A percentile compares a stretch with the other conserved stretches of the same genome.
Evolutionary conservation across 2,888 invertebrate species (phyloP).

Genomic region (Merodon equestris): DNA sequence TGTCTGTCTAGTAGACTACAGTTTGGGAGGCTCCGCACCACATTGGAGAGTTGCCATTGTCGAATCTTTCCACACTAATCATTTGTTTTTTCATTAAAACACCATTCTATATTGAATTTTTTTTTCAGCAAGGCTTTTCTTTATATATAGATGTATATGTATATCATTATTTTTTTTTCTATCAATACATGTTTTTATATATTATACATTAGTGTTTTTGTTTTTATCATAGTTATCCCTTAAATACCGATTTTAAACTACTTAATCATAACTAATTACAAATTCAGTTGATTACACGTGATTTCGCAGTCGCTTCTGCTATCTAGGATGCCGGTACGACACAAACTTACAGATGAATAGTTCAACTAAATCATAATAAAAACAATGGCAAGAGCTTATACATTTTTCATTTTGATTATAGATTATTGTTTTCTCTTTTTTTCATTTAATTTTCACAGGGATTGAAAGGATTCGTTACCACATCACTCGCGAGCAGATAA

Average conservation of each 20-base stretch:
- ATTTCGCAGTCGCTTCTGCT: constrained; percentile 9
- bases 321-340: constrained; percentile 40
- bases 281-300: constrained; percentile 19
- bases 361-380: background rate
- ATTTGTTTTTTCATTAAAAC: constrained; percentile 17
- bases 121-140: constrained; percentile 48
- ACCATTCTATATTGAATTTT: background rate
- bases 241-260: constrained; percentile 35
- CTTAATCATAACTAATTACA: constrained; percentile 56
- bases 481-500: background rate
- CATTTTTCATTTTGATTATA: background rate
- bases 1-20: too few relatives aligned
- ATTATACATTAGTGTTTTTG: constrained; percentile 41
- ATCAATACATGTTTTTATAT: constrained; percentile 38
- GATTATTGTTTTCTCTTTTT: background rate
- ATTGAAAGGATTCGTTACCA: constrained; percentile 40
- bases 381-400: too few relatives aligned
- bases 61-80: too few relatives aligned
- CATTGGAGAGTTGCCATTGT: too few relatives aligned
- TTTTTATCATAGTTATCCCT: constrained; percentile 26
- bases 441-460: background rate
- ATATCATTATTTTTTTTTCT: constrained; percentile 33
- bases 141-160: constrained; percentile 7
- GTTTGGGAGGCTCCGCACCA: too few relatives aligned
- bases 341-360: constrained; percentile 19